Base-by-base conservation (phyloP, 2,888 invertebrate genomes). In the Amblyteles armatorius region DNA sequence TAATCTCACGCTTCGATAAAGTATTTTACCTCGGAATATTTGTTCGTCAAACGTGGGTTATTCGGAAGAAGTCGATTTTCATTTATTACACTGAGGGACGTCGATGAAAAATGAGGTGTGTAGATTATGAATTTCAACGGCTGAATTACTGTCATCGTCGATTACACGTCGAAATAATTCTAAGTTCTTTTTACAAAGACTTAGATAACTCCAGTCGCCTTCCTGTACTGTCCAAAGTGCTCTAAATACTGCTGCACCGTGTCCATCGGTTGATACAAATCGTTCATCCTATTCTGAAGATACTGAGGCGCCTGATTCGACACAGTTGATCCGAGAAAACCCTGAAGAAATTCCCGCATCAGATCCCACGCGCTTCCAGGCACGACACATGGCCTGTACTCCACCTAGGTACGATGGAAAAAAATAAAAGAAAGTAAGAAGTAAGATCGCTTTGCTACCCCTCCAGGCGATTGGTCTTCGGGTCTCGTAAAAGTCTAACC, bases 181-280 rank as follows among this genome's bases (percentile, higher is more conserved):
- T 48, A 11, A 50, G 13, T 36, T 29, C 29, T 36, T 48, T 22
- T 16, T 57, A 9, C 36, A 52, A 11, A 1, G 11, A 36, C 3
- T 89, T 90, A 93, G 81, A 93, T 87, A n/a, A 95, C 93, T 40
- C 96, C 96, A 0, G 96, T 96, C 0, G 96, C 95, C 93, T 99
- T 99, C 81, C 98, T 95, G 90, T 98, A 98, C 79, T 97, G 96
- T 85, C 97, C 97, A 92, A 99, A 99, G 92, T 99, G 98, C 94
- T 99, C 99, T 91, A 99, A 95, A 93, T 99, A 99, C 93, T 99
- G 99, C 89, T 98, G 97, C 86, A 99, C 97, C 0, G 98, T 98
- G 93, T 99, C 98, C 89, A 98, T 96, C 0, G 99, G 98, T 40
- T 97, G 97, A 94, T 98, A 99, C 78, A 97, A 95, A 73, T 97